A percentile compares a stretch with the other conserved stretches of the same genome.
These are phyloP conservation scores for Uria aalge DNA, from an alignment of 2,113 vertebrate genomes.

Conservation along the genomic window DNA sequence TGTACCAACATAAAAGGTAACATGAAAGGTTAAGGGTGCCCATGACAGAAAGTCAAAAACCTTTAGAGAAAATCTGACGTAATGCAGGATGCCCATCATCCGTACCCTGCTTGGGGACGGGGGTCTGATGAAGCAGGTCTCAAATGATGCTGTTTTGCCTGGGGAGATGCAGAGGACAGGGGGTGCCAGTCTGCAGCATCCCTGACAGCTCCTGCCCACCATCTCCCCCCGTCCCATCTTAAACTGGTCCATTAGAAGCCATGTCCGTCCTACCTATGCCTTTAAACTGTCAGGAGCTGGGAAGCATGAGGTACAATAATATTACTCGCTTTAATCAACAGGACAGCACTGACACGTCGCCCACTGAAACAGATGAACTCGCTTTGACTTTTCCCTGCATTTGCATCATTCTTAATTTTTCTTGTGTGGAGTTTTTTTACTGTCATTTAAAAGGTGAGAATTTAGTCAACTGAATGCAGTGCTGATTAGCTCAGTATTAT, in stretches of 20 bases:
- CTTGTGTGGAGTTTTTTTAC: neutral
- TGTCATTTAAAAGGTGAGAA: conserved; percentile 13
- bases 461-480: conserved; percentile 15
- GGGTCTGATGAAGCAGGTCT: neutral
- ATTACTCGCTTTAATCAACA: neutral
- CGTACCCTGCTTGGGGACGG: fast-evolving
- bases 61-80: neutral
- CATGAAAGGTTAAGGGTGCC: neutral
- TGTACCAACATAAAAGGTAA: neutral
- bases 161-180: neutral
- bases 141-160: neutral
- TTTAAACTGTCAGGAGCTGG: neutral
- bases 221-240: neutral
- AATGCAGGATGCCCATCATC: neutral
- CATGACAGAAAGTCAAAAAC: neutral
- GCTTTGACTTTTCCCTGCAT: neutral
- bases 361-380: neutral
- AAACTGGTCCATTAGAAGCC: neutral
- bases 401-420: conserved; percentile 24
- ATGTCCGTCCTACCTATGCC: neutral
- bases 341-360: neutral
- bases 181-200: neutral
- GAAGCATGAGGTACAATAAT: neutral
- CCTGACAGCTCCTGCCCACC: neutral
- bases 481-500: conserved; percentile 35